Percentiles rank a stretch among this genome's conserved stretches.
These are phyloP conservation scores for Ictalurus punctatus DNA, from an alignment of 2,113 vertebrate species.

Conservation along the genomic window DNA sequence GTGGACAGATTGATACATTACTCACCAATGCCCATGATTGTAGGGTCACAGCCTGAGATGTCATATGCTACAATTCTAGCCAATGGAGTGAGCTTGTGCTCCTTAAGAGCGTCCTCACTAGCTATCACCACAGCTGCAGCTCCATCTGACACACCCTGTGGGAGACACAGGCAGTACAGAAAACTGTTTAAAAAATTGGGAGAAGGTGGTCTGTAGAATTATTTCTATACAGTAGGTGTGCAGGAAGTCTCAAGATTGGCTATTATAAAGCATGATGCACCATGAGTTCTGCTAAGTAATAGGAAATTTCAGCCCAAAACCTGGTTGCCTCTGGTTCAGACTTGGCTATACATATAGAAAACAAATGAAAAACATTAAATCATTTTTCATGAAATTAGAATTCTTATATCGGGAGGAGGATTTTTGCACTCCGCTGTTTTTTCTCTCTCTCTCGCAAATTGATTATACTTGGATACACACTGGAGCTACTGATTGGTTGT, in stretches of 20 bases:
- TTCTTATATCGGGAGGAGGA: too few relatives aligned
- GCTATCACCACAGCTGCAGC: slow-evolving; percentile 87
- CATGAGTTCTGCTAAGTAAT: not conserved
- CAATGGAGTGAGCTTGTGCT: slow-evolving; percentile 87
- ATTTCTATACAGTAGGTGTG: not conserved
- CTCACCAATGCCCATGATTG: slow-evolving; percentile 97
- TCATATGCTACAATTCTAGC: slow-evolving; percentile 91
- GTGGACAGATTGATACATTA: too few relatives aligned
- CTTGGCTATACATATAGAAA: not conserved
- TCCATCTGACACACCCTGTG: slow-evolving; percentile 91
- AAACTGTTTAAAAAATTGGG: not conserved
- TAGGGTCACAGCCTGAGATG: slow-evolving; percentile 87
- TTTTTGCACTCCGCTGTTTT: too few relatives aligned
- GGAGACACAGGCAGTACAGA: not conserved
- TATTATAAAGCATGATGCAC: not conserved
- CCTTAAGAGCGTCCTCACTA: slow-evolving; percentile 89
- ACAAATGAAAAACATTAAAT: not conserved
- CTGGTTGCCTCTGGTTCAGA: not conserved
- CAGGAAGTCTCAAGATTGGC: not conserved
- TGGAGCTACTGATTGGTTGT: too few relatives aligned
- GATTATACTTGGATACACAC: too few relatives aligned
- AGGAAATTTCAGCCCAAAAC: not conserved
- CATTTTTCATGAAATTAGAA: not conserved
- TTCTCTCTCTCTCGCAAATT: too few relatives aligned
- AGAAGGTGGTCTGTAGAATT: not conserved